Evolutionary conservation across 2,113 vertebrate species (phyloP).

Genomic region (Mirza zaza): DNA sequence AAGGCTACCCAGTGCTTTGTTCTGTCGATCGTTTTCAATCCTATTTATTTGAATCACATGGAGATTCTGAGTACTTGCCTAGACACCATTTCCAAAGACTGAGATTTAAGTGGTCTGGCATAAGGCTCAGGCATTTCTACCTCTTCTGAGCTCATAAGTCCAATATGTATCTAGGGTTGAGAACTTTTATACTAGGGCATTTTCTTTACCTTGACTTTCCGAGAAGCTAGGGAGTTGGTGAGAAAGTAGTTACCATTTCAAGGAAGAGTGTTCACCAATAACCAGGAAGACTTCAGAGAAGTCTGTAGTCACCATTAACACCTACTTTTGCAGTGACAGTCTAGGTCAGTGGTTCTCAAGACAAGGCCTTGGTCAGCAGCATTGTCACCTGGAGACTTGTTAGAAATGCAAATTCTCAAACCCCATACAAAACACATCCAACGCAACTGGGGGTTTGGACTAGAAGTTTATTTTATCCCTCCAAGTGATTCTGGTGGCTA

Average conservation of each 20-base stretch:
- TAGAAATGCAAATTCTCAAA: background rate
- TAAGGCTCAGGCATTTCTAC: background rate
- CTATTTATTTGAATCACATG: background rate
- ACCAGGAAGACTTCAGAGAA: background rate
- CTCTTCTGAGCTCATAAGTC: background rate
- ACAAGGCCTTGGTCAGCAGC: background rate
- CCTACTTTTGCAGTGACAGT: background rate
- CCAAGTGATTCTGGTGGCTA: background rate
- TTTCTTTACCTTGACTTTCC: background rate
- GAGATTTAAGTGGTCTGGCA: background rate
- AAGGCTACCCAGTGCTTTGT: background rate
- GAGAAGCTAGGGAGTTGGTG: background rate
- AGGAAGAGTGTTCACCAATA: background rate
- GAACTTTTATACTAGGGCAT: background rate
- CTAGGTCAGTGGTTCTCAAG: background rate
- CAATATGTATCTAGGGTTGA: background rate
- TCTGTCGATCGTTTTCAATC: background rate
- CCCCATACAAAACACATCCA: background rate
- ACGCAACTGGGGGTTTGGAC: background rate
- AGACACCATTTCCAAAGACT: background rate
- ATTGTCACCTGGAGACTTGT: background rate
- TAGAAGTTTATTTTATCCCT: background rate
- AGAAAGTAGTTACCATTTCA: background rate
- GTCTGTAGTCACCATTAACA: background rate
- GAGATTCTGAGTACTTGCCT: background rate